A percentile compares a stretch with the other conserved stretches of the same genome.
Conservation (phyloP, 2,888 invertebrate species). For the Antheraea yamamai region DNA sequence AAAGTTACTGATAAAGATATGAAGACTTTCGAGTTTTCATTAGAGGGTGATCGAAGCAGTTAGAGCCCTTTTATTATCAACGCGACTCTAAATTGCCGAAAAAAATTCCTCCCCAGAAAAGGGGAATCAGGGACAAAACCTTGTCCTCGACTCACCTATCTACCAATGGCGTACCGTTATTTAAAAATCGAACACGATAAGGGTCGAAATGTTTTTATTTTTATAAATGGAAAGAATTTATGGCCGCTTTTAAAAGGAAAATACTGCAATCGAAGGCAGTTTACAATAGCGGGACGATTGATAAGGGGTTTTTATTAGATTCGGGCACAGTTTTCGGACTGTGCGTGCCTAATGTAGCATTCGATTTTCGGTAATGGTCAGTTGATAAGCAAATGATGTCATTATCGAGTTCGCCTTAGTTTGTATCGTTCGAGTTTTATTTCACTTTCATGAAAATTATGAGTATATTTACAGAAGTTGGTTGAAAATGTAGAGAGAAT, state of each 20-base stretch:
- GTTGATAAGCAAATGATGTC: constrained; percentile 81
- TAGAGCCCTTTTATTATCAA: constrained; percentile 83
- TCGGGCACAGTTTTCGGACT: constrained; percentile 70
- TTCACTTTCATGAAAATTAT: constrained; percentile 41
- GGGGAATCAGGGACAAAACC: constrained; percentile 75
- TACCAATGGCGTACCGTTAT: constrained; percentile 77
- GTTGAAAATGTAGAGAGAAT: not conserved
- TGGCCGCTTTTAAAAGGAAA: constrained; percentile 70
- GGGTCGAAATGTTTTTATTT: constrained; percentile 78
- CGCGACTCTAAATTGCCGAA: constrained; percentile 81
- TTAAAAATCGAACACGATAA: constrained; percentile 82
- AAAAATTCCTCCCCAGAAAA: constrained; percentile 76
- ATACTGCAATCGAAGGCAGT: constrained; percentile 74
- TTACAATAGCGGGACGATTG: constrained; percentile 65
- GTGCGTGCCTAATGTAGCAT: constrained; percentile 75
- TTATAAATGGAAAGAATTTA: constrained; percentile 78
- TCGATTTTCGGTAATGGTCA: constrained; percentile 82
- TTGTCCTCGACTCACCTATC: constrained; percentile 66
- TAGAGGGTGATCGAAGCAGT: constrained; percentile 78
- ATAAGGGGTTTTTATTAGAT: constrained; percentile 78
- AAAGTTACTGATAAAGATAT: constrained; percentile 75
- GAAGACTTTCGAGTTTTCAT: constrained; percentile 78
- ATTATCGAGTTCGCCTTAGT: constrained; percentile 72
- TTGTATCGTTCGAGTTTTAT: constrained; percentile 66
- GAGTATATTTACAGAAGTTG: constrained; percentile 9